Evolutionary conservation across 2,888 invertebrate species (phyloP).

Genomic region (Dromius quadrimaculatus): DNA sequence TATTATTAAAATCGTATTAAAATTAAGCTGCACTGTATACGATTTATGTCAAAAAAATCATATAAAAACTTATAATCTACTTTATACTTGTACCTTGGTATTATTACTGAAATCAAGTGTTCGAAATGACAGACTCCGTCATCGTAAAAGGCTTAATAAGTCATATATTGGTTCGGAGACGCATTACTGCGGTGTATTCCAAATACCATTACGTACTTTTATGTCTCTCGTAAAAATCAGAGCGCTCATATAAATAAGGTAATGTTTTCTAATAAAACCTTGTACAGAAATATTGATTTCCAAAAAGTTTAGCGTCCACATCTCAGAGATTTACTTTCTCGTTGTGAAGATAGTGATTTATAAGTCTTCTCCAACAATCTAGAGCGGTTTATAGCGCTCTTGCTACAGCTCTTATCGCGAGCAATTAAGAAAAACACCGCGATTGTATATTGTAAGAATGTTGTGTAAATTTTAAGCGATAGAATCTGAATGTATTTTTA

Average conservation of each 20-base stretch:
- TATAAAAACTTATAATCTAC: slow-evolving; percentile 24
- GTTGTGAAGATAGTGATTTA: too few species aligned
- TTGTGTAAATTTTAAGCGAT: slow-evolving; percentile 44
- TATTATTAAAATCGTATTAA: slow-evolving; percentile 29
- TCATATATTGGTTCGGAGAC: slow-evolving; percentile 12
- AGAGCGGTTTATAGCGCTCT: too few species aligned
- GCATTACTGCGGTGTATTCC: slow-evolving; percentile 22
- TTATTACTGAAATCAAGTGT: slow-evolving; percentile 7
- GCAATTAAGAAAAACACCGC: slow-evolving; percentile 42
- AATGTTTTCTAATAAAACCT: slow-evolving; percentile 50
- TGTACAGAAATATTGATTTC: slow-evolving; percentile 40
- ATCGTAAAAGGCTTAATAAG: slow-evolving; percentile 46
- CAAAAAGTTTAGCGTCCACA: too few species aligned
- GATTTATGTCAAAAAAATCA: slow-evolving; percentile 15
- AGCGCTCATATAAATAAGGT: slow-evolving; percentile 45
- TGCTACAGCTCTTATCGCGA: slow-evolving; percentile 35
- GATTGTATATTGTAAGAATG: slow-evolving; percentile 47
- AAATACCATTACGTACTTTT: slow-evolving; percentile 44
- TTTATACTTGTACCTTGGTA: slow-evolving; percentile 18
- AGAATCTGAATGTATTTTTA: slow-evolving; percentile 27
- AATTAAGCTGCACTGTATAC: neutral
- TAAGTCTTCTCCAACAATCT: too few species aligned
- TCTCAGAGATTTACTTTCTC: too few species aligned
- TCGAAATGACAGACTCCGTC: slow-evolving; percentile 26
- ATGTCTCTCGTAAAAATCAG: slow-evolving; percentile 43